These are phyloP conservation scores for Rhyacophila brunnea DNA, from an alignment of 1,140 invertebrate genomes.

Conservation along the genomic window DNA sequence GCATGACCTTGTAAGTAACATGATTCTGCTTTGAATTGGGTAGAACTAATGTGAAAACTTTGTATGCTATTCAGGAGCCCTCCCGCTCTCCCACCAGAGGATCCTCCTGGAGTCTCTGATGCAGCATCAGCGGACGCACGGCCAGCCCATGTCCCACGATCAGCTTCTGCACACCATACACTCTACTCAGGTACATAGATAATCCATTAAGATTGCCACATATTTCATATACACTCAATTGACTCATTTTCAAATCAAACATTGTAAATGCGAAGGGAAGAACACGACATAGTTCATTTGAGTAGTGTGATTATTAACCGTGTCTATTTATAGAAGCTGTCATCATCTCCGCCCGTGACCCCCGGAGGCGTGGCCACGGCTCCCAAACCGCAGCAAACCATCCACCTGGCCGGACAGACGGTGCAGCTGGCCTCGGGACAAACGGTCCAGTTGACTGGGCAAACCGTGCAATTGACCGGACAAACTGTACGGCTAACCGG, in stretches of 20 bases:
- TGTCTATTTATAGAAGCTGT: conserved; percentile 21
- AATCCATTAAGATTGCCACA: too few relatives aligned
- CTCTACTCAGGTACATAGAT: conserved; percentile 28
- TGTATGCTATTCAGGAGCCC: conserved; percentile 19
- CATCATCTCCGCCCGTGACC: conserved; percentile 23
- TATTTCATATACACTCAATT: too few relatives aligned
- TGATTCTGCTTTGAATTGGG: too few relatives aligned
- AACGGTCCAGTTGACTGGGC: conserved; percentile 29
- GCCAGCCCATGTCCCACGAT: conserved; percentile 33
- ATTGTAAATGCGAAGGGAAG: too few relatives aligned
- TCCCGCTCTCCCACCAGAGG: conserved; percentile 28
- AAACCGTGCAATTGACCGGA: conserved; percentile 26
- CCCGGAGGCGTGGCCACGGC: conserved; percentile 1
- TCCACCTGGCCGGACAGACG: conserved; percentile 29
- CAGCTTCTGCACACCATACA: conserved; percentile 33
- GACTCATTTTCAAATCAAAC: too few relatives aligned
- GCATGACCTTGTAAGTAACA: too few relatives aligned
- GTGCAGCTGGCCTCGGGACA: conserved; percentile 30
- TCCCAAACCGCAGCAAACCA: conserved; percentile 20
- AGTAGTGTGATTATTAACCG: background rate
- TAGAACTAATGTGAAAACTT: too few relatives aligned
- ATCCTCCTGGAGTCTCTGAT: conserved; percentile 32
- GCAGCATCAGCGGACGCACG: conserved; percentile 32
- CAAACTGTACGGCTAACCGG: conserved; percentile 30
- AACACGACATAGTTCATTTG: background rate